Evolutionary conservation across 1,140 invertebrate genomes (phyloP).

Genomic region (Cecropterus lyciades): DNA sequence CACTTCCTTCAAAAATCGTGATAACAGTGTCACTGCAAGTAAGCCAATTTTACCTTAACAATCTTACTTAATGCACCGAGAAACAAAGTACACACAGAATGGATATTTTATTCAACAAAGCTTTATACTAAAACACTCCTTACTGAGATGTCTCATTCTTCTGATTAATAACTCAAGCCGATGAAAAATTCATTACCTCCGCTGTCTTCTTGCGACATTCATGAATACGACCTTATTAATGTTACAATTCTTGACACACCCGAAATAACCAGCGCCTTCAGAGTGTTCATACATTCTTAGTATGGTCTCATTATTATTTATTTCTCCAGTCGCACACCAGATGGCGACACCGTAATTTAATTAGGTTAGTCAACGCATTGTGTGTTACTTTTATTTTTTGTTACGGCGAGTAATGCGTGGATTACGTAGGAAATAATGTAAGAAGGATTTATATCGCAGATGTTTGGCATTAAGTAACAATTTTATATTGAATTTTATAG

Average conservation of each 20-base stretch:
- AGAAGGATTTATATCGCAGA: too few relatives aligned
- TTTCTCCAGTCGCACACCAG: slow-evolving; percentile 11
- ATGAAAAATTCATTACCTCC: slow-evolving; percentile 6
- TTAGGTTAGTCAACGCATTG: slow-evolving; percentile 2
- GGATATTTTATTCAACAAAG: too few relatives aligned
- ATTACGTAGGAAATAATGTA: too few relatives aligned
- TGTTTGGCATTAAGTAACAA: too few relatives aligned
- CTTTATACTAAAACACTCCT: not conserved
- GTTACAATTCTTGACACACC: slow-evolving; percentile 3
- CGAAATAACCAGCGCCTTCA: not conserved
- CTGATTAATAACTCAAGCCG: not conserved
- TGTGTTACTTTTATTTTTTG: not conserved
- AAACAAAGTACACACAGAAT: too few relatives aligned
- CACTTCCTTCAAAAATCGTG: too few relatives aligned
- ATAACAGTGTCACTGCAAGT: too few relatives aligned
- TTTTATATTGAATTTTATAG: too few relatives aligned
- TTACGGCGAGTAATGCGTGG: not conserved
- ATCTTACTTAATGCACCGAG: too few relatives aligned
- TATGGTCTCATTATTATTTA: slow-evolving; percentile 15
- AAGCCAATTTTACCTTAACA: too few relatives aligned
- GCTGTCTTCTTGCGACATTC: not conserved
- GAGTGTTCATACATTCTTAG: slow-evolving; percentile 9
- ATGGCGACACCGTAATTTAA: slow-evolving; percentile 22
- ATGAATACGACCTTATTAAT: slow-evolving; percentile 8
- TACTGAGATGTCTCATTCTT: not conserved